Conservation (phyloP, 2,888 invertebrate species). For the Mesopsocus fuscifrons region DNA sequence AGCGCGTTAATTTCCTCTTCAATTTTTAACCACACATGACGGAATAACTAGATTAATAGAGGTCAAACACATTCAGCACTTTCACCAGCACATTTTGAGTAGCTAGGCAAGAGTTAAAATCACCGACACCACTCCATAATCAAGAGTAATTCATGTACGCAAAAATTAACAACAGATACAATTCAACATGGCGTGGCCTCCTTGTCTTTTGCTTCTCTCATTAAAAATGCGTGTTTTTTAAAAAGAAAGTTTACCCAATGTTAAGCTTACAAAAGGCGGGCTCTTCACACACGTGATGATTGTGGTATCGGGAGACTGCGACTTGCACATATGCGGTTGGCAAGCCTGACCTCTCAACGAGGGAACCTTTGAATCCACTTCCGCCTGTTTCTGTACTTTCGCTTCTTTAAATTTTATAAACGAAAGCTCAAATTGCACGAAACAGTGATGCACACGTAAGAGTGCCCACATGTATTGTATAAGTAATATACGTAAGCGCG, state of each 20-base stretch:
- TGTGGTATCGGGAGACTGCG: neutral
- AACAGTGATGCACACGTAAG: no score
- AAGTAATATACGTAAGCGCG: no score
- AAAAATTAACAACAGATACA: conserved; percentile 39
- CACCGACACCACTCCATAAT: conserved; percentile 11
- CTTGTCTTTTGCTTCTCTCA: conserved; percentile 19
- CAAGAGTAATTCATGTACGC: conserved; percentile 25
- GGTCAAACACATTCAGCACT: conserved; percentile 16
- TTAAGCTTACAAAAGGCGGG: neutral
- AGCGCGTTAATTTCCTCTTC: conserved; percentile 21
- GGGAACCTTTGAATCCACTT: no score
- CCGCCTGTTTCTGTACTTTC: no score
- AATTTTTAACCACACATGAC: conserved; percentile 23
- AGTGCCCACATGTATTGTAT: no score
- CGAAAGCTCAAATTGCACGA: no score
- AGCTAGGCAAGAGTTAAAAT: conserved; percentile 9
- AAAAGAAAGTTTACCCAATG: neutral
- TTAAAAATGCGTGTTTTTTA: conserved; percentile 6
- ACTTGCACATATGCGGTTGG: neutral
- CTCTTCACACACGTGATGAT: neutral
- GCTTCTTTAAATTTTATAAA: no score
- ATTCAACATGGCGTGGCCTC: conserved; percentile 38
- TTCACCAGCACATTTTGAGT: conserved; percentile 12
- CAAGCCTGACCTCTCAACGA: neutral
- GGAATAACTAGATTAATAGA: no score